phyloP scores from a whole-genome alignment of 2,797 vertebrate species.

The Octomys mimax region DNA sequence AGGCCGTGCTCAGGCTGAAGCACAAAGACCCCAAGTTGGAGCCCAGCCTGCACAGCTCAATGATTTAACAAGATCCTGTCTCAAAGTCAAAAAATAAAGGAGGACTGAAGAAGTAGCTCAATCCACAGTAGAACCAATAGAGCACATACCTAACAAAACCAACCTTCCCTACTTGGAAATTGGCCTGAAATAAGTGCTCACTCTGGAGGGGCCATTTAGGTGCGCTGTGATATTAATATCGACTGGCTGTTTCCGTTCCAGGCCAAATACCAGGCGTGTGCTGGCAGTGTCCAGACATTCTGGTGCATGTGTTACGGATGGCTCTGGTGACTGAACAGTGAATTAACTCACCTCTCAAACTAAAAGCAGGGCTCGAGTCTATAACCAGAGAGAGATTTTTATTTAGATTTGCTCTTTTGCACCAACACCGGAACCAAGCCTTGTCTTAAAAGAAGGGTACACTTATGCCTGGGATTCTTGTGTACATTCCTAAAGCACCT shows the following conservation, averaged over 20 bases:
- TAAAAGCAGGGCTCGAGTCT: background rate
- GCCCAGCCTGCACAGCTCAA: background rate
- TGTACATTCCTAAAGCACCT: background rate
- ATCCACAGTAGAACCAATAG: background rate
- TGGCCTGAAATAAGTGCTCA: background rate
- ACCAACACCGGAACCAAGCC: background rate
- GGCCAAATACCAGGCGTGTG: background rate
- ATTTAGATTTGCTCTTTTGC: background rate
- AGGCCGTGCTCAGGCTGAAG: background rate
- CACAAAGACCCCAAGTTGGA: background rate
- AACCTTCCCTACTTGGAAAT: background rate
- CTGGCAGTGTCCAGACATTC: background rate
- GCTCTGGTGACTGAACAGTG: background rate
- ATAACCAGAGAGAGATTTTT: background rate
- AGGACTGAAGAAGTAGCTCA: background rate
- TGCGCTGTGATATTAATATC: background rate
- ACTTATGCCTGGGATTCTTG: background rate
- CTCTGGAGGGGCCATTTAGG: background rate
- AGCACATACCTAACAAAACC: background rate
- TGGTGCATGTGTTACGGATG: background rate
- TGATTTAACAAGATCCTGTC: background rate
- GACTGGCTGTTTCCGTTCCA: background rate
- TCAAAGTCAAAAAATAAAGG: background rate
- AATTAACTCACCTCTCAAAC: background rate
- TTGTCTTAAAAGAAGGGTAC: background rate